Evolutionary conservation across 2,797 vertebrate species (phyloP).

Genomic region (Arnoldichthys spilopterus): DNA sequence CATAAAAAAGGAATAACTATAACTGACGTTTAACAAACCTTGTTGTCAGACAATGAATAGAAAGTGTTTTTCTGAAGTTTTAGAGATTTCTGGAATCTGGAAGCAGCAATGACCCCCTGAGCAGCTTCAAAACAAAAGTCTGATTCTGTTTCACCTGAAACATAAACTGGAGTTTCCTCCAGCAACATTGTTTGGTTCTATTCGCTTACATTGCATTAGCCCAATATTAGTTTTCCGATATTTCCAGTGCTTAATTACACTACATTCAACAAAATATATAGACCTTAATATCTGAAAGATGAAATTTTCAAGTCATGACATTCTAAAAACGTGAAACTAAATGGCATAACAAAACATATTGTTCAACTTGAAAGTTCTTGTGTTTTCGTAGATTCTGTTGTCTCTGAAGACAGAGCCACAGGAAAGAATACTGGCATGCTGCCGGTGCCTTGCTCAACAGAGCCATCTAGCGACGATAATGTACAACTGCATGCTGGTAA

Average conservation of each 20-base stretch:
- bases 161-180: background rate
- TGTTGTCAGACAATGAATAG: background rate
- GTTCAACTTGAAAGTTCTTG: background rate
- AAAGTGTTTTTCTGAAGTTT: background rate
- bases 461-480: slow-evolving; percentile 53
- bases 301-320: background rate
- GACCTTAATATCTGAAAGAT: background rate
- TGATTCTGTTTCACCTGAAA: background rate
- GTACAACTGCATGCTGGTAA: slow-evolving; percentile 7
- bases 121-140: background rate
- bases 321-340: background rate
- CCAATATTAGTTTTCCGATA: background rate
- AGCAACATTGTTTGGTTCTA: background rate
- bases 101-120: background rate
- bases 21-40: background rate
- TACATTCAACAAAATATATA: too few species aligned
- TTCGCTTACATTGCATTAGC: background rate
- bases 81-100: background rate
- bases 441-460: slow-evolving; percentile 55
- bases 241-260: background rate
- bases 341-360: background rate
- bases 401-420: background rate
- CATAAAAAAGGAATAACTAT: background rate
- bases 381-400: slow-evolving; percentile 15
- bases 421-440: slow-evolving; percentile 45